phyloP scores from a whole-genome alignment of 2,888 invertebrate species.

The Cataglyphis livida region DNA sequence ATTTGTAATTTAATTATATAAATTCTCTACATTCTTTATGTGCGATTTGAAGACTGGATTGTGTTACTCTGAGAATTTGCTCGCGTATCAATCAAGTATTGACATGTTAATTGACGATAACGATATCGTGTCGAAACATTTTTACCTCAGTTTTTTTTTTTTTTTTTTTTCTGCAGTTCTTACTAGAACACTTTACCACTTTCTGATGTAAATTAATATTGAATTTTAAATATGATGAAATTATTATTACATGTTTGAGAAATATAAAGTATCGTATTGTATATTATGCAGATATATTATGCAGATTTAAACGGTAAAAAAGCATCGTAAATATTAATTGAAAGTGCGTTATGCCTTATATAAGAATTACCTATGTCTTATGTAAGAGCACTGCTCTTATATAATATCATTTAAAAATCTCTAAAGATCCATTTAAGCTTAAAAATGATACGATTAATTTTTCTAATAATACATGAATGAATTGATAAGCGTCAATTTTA shows the following conservation, averaged over 20 bases:
- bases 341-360: not conserved
- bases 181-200: not conserved
- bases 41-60: not conserved
- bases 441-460: not conserved
- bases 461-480: slow-evolving; percentile 24
- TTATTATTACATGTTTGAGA: not conserved
- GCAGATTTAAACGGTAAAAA: not conserved
- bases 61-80: not conserved
- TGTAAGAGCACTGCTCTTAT: not conserved
- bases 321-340: not conserved
- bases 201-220: not conserved
- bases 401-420: not conserved
- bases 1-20: not conserved
- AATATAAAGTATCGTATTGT: not conserved
- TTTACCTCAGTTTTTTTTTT: not conserved
- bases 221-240: not conserved
- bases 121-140: not conserved
- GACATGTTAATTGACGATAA: not conserved
- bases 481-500: not conserved
- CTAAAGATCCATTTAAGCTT: not conserved
- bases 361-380: not conserved
- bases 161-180: not conserved
- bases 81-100: not conserved
- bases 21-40: not conserved
- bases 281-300: not conserved